Base-by-base conservation (phyloP, 2,888 invertebrate species). In the Octodonta nipae region DNA sequence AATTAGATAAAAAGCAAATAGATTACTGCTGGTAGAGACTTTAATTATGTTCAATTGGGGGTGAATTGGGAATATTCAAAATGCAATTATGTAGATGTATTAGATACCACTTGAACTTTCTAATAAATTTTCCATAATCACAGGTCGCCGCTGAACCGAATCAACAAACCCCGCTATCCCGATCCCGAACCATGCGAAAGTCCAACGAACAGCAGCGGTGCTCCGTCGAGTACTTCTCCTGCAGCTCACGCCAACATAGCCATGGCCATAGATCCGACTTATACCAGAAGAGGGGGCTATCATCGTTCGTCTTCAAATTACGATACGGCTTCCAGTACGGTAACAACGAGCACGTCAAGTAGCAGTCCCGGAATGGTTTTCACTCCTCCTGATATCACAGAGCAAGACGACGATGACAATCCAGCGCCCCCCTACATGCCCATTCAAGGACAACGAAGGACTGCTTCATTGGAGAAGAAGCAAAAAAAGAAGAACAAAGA, bases 381-480 rank as follows among this genome's bases (percentile, higher is more conserved):
- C 11, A 54, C 54, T 11, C 53, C 57, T 1, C 52, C 54, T 5
- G 54, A 55, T 38, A 42, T 50, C 15, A 36, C 37, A 11, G n/a
- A 15, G n/a, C 52, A 52, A 24, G 48, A 53, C 16, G 61, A 61
- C 50, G 73, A 73, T 45, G 64, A 67, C 26, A 66, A 64, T 42
- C 66, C 69, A 26, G 70, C 67, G 25, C 76, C 78, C 5, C 78
- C 79, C 33, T 80, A 81, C 51, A 79, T 81, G 79, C 80, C 80
- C 28, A 78, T 81, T 49, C 80, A 78, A 57, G 80, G 80, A 28
- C 79, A 80, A 48, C 64, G 79, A 37, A 64, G 79, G 45, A 69
- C 67, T 2, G 65, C 73, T n/a, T 71, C 73, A 38, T 64, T 69
- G 37, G 71, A 74, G 47, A 75, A 77, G 50, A 68, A 70, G 41